Evolutionary conservation across 2,113 vertebrate genomes (phyloP), one percentile per base, ranked within the genome.

Genomic region (Isichthys henryi): DNA sequence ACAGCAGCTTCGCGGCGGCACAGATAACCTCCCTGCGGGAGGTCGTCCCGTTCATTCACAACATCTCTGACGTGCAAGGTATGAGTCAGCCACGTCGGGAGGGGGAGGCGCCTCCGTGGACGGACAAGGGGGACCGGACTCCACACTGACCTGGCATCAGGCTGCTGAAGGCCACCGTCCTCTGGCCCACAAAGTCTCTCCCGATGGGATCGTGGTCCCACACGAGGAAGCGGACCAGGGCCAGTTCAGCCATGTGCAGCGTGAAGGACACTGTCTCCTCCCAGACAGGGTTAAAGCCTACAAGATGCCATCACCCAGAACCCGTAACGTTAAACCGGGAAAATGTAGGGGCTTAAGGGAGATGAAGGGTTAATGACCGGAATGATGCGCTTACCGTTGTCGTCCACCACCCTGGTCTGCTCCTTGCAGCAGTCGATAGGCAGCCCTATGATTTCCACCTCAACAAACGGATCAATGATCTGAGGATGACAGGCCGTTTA

Each of bases 141-240:
- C 82, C 53, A n/a, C 27, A 93, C 97, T 93, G 48, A 99, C 98
- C 98, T 85, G 98, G 97, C 95, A 99, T 97, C 11, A 99, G 94
- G 93, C 98, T 99, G 95, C 95, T 98, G 85, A 99, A 99, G 90
- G 98, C 96, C 90, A 99, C 96, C 0, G 98, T 99, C 92, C 98
- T 97, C 93, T 99, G 98, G 53, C 98, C 98, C 91, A 99, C 97
- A 0, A 99, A 99, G 93, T 99, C 98, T 85, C 98, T 93, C 88
- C 98, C 98, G 8, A 99, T 99, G 0, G 98, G 98, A 90, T 99
- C 98, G 0, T 99, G 98, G 93, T 99, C 98, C 98, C 98, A 99
- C 21, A 99, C 98, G 0, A 99, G 97, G 91, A 99, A 99, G 0
- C 98, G 96, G 90, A 99, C 98, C 92, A 99, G 93, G 88, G 97